Evolutionary conservation across 2,888 invertebrate genomes (phyloP).

Genomic region (Eilema caniola): DNA sequence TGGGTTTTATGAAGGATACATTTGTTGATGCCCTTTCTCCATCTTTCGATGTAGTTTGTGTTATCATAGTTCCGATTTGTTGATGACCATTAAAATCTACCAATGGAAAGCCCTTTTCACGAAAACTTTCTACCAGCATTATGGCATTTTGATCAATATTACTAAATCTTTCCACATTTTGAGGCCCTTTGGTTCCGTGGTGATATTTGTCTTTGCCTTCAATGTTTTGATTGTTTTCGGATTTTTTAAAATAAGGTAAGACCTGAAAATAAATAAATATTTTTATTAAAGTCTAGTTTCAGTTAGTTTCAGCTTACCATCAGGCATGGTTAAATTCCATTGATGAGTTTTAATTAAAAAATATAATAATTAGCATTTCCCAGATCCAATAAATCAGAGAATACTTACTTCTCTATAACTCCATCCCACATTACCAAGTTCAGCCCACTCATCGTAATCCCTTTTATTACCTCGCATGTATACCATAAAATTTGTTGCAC

Average conservation of each 20-base stretch:
- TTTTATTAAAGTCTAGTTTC: background rate
- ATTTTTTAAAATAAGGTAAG: conserved; percentile 90
- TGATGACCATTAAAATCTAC: conserved; percentile 85
- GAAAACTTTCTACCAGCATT: conserved; percentile 85
- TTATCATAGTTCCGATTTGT: conserved; percentile 87
- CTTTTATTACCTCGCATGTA: conserved; percentile 88
- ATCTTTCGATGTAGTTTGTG: conserved; percentile 87
- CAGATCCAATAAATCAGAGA: background rate
- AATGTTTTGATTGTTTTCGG: conserved; percentile 86
- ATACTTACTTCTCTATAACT: conserved; percentile 82
- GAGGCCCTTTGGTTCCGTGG: conserved; percentile 87
- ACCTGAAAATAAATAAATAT: conserved; percentile 68
- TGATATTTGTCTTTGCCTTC: conserved; percentile 79
- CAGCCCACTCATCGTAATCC: conserved; percentile 90
- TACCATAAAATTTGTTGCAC: conserved; percentile 89
- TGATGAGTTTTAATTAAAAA: background rate
- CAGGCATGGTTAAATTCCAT: too few relatives aligned
- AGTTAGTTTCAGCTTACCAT: too few relatives aligned
- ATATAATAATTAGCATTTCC: too few relatives aligned
- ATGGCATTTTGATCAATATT: conserved; percentile 86
- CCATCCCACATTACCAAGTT: conserved; percentile 88
- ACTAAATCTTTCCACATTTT: conserved; percentile 87
- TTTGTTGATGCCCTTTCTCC: conserved; percentile 88
- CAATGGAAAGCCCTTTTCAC: conserved; percentile 86
- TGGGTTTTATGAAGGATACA: conserved; percentile 88